Evolutionary conservation across 2,888 invertebrate genomes (phyloP).

Genomic region (Eudemis profundana): DNA sequence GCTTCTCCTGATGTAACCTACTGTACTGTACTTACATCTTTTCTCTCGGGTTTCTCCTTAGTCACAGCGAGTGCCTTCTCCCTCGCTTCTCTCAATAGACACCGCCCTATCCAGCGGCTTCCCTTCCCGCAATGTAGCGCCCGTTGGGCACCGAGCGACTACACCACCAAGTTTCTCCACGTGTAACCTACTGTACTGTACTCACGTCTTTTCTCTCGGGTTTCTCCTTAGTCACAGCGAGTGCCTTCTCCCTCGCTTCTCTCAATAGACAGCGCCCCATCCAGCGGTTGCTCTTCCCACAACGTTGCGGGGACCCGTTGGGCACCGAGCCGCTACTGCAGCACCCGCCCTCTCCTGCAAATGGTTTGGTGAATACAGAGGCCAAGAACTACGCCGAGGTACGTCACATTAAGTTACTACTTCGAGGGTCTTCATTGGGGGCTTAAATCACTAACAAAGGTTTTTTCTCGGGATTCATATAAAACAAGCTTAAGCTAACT

Average conservation of each 20-base stretch:
- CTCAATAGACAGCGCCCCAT: conserved; percentile 79
- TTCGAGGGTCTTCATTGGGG: too few relatives aligned
- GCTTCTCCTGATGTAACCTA: conserved; percentile 56
- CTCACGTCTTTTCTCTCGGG: conserved; percentile 18
- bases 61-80: conserved; percentile 55
- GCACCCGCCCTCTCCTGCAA: conserved; percentile 66
- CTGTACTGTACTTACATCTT: conserved; percentile 75
- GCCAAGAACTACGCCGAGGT: too few relatives aligned
- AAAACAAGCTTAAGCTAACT: too few relatives aligned
- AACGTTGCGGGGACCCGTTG: conserved; percentile 49
- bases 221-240: conserved; percentile 8
- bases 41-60: conserved; percentile 57
- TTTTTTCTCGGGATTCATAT: too few relatives aligned
- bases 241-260: conserved; percentile 69
- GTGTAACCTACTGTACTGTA: too few relatives aligned
- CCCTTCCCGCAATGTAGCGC: conserved; percentile 36
- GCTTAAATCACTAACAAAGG: too few relatives aligned
- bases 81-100: conserved; percentile 71
- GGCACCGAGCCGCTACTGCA: conserved; percentile 57
- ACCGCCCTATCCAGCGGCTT: conserved; percentile 50
- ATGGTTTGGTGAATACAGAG: too few relatives aligned
- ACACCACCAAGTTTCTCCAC: too few relatives aligned
- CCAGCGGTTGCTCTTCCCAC: conserved; percentile 63
- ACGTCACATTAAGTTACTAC: conserved; percentile 1
- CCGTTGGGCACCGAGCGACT: conserved; percentile 50